Base-by-base conservation (phyloP, 2,113 vertebrate species). In the Beaufortia kweichowensis region DNA sequence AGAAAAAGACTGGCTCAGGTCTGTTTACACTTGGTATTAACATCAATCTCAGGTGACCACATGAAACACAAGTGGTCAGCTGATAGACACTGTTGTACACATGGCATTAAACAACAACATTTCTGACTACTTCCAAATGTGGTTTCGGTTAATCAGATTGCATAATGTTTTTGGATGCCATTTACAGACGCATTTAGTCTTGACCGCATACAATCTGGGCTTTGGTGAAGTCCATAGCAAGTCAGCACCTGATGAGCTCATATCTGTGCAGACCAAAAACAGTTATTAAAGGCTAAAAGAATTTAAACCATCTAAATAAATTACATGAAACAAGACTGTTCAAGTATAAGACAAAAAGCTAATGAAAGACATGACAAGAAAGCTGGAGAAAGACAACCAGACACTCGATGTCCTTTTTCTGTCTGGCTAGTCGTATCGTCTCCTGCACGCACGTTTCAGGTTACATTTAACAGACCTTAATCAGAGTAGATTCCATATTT, bases 391-490 rank as follows among this genome's bases (percentile, higher is more conserved):
- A 59, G 53, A 8, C 4, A 74, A 10, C 33, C 5, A 48, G 19
- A 53, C 48, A n/a, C 57, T 53, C 4, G 8, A 55, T n/a, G 26
- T 12, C 53, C 11, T 63, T 15, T 48, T 48, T 48, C 15, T 48
- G 43, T 48, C 43, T 4, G 35, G 8, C 35, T 39, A n/a, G n/a
- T n/a, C n/a, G n/a, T n/a, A n/a, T 39, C 11, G 35, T 15, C 12
- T 24, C 62, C 15, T 65, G 14, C 12, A 43, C 3, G 1, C 8
- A 31, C n/a, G 31, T 63, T 65, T 67, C 35, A 72, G 57, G 43
- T 79, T 53, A 43, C 50, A 65, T 75, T 79, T 60, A 79, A 75
- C 59, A 75, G 35, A 39, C 35, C 35, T 39, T 63, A 77, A 39
- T 46, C 43, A 17, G 43, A 14, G 15, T 4, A 46, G 77, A 69